Percentiles rank a stretch among this genome's conserved stretches.
Evolutionary conservation across 2,113 vertebrate species (phyloP).

Genomic region (Cheilinus undulatus): DNA sequence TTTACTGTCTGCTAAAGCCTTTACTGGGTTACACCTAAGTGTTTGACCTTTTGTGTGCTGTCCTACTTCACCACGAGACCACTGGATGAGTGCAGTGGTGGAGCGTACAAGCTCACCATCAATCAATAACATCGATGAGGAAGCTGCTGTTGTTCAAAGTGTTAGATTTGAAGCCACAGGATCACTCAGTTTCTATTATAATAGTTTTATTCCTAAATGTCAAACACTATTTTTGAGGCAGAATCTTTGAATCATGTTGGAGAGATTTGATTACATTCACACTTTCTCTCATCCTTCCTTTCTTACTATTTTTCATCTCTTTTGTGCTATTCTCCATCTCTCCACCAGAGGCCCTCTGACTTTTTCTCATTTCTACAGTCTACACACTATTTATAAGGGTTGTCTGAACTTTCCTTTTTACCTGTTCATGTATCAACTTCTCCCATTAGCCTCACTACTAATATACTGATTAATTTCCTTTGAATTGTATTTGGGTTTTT

Average conservation of each 20-base stretch:
- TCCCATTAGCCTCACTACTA: not conserved
- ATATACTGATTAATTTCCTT: not conserved
- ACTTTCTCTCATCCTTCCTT: too few species aligned
- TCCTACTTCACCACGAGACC: constrained; percentile 1
- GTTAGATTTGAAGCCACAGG: not conserved
- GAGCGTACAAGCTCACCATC: constrained; percentile 1
- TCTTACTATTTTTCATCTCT: not conserved
- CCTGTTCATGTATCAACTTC: not conserved
- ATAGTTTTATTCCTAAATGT: not conserved
- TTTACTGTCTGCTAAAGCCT: not conserved
- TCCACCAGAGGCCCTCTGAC: not conserved
- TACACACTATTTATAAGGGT: not conserved
- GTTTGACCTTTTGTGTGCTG: constrained; percentile 31
- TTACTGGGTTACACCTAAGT: not conserved
- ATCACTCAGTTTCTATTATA: not conserved
- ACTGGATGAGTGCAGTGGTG: not conserved
- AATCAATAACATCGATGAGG: not conserved
- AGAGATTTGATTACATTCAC: too few species aligned
- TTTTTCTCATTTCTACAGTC: not conserved
- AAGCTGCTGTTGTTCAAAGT: not conserved
- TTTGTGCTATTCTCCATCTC: not conserved
- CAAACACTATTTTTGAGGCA: too few species aligned
- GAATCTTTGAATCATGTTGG: too few species aligned
- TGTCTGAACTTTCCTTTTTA: not conserved
- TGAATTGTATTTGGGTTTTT: too few species aligned